Conservation (phyloP, 1,140 invertebrate genomes). For the Helicorthomorpha holstii region DNA sequence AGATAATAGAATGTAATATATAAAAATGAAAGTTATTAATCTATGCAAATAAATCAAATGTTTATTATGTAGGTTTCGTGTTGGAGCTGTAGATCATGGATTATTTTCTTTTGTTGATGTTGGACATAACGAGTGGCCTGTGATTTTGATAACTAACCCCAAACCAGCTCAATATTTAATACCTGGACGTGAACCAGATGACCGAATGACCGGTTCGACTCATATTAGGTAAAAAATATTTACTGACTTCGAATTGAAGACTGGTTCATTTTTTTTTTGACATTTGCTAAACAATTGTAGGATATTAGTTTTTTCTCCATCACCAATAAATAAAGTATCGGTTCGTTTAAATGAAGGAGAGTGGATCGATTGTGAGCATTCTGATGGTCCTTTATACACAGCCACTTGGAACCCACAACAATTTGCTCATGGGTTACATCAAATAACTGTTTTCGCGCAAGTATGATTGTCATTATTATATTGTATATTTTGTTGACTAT, state of each 20-base stretch:
- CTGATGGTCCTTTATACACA: slow-evolving; percentile 49
- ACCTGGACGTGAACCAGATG: slow-evolving; percentile 50
- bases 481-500: background rate
- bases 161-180: slow-evolving; percentile 59
- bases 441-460: slow-evolving; percentile 48
- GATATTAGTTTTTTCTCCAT: slow-evolving; percentile 52
- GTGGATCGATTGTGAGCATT: slow-evolving; percentile 41
- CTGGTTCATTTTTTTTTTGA: background rate
- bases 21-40: background rate
- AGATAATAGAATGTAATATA: slow-evolving; percentile 60
- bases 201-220: slow-evolving; percentile 47
- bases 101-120: slow-evolving; percentile 75
- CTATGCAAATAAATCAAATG: background rate
- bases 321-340: slow-evolving; percentile 38
- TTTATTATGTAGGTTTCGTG: slow-evolving; percentile 42
- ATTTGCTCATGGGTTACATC: slow-evolving; percentile 48
- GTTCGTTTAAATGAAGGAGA: slow-evolving; percentile 37
- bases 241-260: no score
- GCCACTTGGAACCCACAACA: slow-evolving; percentile 44
- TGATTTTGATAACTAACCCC: slow-evolving; percentile 72
- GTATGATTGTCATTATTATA: slow-evolving; percentile 9
- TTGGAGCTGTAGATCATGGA: slow-evolving; percentile 73
- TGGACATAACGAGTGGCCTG: slow-evolving; percentile 55
- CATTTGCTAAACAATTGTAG: slow-evolving; percentile 24
- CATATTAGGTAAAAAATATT: slow-evolving; percentile 57